phyloP scores from a whole-genome alignment of 2,113 vertebrate genomes.

The Pedetes capensis region DNA sequence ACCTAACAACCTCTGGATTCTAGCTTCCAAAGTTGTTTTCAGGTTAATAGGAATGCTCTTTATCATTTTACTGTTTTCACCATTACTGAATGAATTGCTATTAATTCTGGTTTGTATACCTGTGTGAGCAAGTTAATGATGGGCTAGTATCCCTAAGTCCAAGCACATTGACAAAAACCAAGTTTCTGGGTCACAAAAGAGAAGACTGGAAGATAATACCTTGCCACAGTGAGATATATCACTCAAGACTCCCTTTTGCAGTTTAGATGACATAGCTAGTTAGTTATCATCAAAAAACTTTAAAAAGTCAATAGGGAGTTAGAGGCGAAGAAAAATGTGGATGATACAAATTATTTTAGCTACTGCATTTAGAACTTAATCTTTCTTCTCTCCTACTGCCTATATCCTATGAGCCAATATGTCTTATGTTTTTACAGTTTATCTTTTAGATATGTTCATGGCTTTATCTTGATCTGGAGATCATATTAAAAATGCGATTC shows the following conservation, averaged over 20 bases:
- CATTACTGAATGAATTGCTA: background rate
- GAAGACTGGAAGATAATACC: background rate
- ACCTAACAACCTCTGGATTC: background rate
- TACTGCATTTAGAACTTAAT: background rate
- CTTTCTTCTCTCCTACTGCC: background rate
- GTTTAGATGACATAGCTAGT: background rate
- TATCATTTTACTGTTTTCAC: constrained; percentile 10
- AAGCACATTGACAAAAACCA: background rate
- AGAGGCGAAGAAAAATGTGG: background rate
- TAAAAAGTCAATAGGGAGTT: background rate
- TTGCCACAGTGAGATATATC: background rate
- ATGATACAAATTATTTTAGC: background rate
- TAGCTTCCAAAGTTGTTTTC: background rate
- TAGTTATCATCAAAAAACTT: background rate
- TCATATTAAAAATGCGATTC: background rate
- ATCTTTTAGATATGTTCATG: background rate
- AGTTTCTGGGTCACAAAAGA: background rate
- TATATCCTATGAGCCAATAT: background rate
- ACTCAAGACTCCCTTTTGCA: background rate
- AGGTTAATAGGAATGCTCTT: background rate
- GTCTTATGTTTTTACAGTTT: background rate
- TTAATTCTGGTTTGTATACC: too few species aligned
- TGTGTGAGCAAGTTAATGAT: background rate
- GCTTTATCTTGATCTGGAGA: background rate
- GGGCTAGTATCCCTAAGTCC: background rate